These are phyloP conservation scores for Anomalospiza imberbis DNA, from an alignment of 2,797 vertebrate species.

Conservation along the genomic window DNA sequence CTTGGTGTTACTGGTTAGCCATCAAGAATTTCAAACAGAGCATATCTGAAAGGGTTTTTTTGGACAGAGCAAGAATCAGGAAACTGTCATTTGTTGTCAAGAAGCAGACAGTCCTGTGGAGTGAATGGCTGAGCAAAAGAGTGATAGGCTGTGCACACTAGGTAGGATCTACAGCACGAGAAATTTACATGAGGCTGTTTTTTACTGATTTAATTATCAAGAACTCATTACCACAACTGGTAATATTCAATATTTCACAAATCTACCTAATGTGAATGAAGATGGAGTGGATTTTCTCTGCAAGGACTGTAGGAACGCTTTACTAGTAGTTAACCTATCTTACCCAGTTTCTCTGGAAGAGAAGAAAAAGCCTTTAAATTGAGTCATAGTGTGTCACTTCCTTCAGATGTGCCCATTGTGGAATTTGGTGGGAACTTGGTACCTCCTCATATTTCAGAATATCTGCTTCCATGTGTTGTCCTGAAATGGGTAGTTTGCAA, in stretches of 20 bases:
- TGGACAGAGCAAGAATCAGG: background rate
- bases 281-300: background rate
- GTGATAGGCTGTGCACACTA: background rate
- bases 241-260: background rate
- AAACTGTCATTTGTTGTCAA: background rate
- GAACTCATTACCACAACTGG: background rate
- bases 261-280: background rate
- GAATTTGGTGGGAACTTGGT: background rate
- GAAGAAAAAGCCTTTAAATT: background rate
- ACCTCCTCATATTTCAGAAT: background rate
- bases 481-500: background rate
- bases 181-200: background rate
- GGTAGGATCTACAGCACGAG: background rate
- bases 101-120: background rate
- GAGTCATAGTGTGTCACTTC: background rate
- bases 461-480: background rate
- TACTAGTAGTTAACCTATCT: background rate
- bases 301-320: background rate
- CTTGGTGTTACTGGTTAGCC: background rate
- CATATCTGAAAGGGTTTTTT: background rate
- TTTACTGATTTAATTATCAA: background rate
- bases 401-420: background rate
- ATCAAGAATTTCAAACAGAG: background rate
- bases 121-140: background rate
- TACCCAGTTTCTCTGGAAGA: background rate